Evolutionary conservation across 2,113 vertebrate species (phyloP).

Genomic region (Macrotus californicus): DNA sequence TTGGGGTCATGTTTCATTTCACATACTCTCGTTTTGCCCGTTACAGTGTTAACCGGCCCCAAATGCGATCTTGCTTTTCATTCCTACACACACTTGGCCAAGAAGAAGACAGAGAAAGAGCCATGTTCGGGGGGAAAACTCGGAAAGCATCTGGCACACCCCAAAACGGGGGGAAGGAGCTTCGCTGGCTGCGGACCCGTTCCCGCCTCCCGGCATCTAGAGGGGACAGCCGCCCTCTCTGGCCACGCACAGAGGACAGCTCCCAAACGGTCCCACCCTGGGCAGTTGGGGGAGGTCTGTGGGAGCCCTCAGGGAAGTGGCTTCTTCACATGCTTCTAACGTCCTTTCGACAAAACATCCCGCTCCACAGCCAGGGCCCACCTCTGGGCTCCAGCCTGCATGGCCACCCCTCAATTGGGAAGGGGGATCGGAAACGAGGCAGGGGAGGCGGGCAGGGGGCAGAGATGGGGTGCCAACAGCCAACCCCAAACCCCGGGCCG

Average conservation of each 20-base stretch:
- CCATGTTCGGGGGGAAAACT: neutral
- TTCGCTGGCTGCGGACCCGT: neutral
- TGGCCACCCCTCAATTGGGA: neutral
- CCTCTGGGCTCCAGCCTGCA: neutral
- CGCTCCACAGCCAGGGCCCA: neutral
- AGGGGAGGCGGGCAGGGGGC: neutral
- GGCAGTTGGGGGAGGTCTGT: neutral
- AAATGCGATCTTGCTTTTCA: slow-evolving; percentile 42
- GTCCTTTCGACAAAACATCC: neutral
- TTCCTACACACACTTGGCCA: slow-evolving; percentile 59
- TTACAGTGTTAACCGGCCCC: slow-evolving; percentile 61
- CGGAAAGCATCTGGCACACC: slow-evolving; percentile 56
- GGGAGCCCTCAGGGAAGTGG: neutral
- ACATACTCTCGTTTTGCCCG: slow-evolving; percentile 54
- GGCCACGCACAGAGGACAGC: neutral
- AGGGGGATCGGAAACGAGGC: rapidly evolving
- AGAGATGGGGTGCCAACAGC: neutral
- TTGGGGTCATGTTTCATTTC: slow-evolving; percentile 75
- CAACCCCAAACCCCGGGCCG: rapidly evolving
- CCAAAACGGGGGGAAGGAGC: neutral
- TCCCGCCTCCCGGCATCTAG: neutral
- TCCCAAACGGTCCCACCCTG: slow-evolving; percentile 12
- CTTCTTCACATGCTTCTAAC: neutral
- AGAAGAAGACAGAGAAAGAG: neutral
- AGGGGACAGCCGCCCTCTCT: neutral